These are phyloP conservation scores for Ctenopoma multispine DNA, from an alignment of 2,797 vertebrate species.

Conservation along the genomic window DNA sequence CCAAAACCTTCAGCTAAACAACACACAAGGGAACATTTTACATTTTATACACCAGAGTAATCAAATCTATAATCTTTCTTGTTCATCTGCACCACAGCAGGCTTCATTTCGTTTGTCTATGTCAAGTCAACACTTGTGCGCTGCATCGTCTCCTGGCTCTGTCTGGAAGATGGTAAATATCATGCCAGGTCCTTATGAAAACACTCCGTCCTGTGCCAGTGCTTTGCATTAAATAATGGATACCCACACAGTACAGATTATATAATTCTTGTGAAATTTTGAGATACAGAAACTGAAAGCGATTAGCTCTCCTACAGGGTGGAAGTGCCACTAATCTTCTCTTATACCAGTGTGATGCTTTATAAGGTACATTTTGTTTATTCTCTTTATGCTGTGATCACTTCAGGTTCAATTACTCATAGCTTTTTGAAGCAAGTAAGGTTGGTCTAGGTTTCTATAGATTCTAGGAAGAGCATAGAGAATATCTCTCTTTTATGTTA, in stretches of 20 bases:
- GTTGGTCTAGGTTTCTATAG: not conserved
- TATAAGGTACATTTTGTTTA: not conserved
- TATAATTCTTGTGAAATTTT: conserved; percentile 12
- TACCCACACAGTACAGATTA: conserved; percentile 22
- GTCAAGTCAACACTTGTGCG: not conserved
- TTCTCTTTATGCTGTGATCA: not conserved
- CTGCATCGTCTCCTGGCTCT: not conserved
- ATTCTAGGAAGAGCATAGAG: not conserved
- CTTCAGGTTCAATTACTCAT: conserved; percentile 9
- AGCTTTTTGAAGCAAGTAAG: not conserved
- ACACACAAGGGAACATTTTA: not conserved
- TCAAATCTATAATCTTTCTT: not conserved
- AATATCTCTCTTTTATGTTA: not conserved
- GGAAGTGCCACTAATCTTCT: conserved; percentile 6
- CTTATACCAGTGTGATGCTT: conserved; percentile 14
- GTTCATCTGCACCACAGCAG: accelerated
- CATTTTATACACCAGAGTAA: not conserved
- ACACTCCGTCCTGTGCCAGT: not conserved
- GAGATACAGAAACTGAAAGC: conserved; percentile 17
- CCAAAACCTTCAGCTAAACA: conserved; percentile 6
- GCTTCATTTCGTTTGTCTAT: not conserved
- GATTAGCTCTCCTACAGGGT: not conserved
- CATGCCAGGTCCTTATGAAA: not conserved
- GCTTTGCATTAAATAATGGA: not conserved
- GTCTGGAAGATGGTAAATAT: not conserved